phyloP scores from a whole-genome alignment of 2,797 vertebrate genomes.

The Phalloptychus januarius region DNA sequence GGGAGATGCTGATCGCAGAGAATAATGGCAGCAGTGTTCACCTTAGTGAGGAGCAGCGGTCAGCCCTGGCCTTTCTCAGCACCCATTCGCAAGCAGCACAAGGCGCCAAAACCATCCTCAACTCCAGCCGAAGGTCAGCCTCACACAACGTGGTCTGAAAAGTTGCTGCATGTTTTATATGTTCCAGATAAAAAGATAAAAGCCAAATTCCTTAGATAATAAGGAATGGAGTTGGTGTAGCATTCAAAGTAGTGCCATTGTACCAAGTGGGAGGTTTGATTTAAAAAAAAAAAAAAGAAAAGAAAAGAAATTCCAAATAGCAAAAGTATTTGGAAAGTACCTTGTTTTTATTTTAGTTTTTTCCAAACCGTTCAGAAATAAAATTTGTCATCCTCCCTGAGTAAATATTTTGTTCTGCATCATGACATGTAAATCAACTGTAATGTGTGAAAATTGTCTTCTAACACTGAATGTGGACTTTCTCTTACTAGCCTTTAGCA shows the following conservation, averaged over 20 bases:
- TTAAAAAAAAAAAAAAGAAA: background rate
- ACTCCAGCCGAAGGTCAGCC: slow-evolving; percentile 87
- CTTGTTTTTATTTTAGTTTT: background rate
- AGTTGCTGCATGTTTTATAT: background rate
- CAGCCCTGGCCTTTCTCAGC: slow-evolving; percentile 91
- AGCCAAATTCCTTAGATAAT: background rate
- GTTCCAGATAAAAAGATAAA: too few relatives aligned
- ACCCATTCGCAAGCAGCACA: slow-evolving; percentile 82
- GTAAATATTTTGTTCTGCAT: background rate
- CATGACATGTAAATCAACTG: background rate
- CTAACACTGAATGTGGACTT: background rate
- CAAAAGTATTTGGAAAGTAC: background rate
- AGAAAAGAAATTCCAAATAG: background rate
- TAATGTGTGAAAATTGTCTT: slow-evolving; percentile 2
- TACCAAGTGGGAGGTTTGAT: background rate
- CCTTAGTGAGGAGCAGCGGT: slow-evolving; percentile 92
- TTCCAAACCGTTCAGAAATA: background rate
- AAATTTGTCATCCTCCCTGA: background rate
- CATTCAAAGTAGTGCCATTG: background rate
- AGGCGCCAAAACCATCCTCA: slow-evolving; percentile 66
- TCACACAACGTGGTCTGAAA: background rate
- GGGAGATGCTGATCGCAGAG: slow-evolving; percentile 90
- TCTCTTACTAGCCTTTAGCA: background rate
- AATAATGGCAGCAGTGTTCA: slow-evolving; percentile 86
- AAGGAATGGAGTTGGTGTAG: background rate